A percentile compares a stretch with the other conserved stretches of the same genome.
Conservation (phyloP, 2,888 invertebrate genomes). For the Diadegma fenestrale region DNA sequence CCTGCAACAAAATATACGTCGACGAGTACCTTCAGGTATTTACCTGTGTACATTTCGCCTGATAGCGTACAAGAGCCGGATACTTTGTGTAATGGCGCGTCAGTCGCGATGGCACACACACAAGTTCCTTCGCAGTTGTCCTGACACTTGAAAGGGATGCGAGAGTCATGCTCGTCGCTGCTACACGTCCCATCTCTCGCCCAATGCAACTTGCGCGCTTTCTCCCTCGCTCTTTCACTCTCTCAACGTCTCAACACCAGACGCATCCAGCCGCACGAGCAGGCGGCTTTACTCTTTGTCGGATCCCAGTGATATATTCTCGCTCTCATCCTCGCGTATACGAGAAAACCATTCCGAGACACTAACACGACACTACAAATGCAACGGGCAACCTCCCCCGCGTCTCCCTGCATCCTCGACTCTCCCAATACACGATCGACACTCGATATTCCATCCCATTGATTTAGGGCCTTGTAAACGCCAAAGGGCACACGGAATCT, state of each 20-base stretch:
- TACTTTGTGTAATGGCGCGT: slow-evolving; percentile 70
- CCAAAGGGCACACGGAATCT: slow-evolving; percentile 19
- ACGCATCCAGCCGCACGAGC: slow-evolving; percentile 27
- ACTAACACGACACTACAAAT: slow-evolving; percentile 62
- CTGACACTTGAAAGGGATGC: slow-evolving; percentile 77
- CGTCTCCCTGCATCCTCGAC: background rate
- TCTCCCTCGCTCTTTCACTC: slow-evolving; percentile 75
- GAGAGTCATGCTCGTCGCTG: slow-evolving; percentile 74
- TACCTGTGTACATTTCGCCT: slow-evolving; percentile 20
- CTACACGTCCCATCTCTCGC: slow-evolving; percentile 60
- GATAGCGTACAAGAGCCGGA: slow-evolving; percentile 54
- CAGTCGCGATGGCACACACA: slow-evolving; percentile 57
- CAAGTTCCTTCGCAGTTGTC: slow-evolving; percentile 63
- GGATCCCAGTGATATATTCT: slow-evolving; percentile 58
- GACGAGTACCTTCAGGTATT: slow-evolving; percentile 28
- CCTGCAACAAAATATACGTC: slow-evolving; percentile 38
- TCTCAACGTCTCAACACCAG: slow-evolving; percentile 68
- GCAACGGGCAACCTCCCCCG: slow-evolving; percentile 27
- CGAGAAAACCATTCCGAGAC: slow-evolving; percentile 62
- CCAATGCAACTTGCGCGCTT: slow-evolving; percentile 74
- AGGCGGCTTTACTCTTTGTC: slow-evolving; percentile 64
- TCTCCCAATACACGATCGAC: slow-evolving; percentile 25
- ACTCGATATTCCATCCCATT: slow-evolving; percentile 51
- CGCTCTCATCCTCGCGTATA: slow-evolving; percentile 28
- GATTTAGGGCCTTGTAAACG: slow-evolving; percentile 62